These are phyloP conservation scores for Chymomyza costata DNA, from an alignment of 1,140 invertebrate genomes.

Conservation along the genomic window DNA sequence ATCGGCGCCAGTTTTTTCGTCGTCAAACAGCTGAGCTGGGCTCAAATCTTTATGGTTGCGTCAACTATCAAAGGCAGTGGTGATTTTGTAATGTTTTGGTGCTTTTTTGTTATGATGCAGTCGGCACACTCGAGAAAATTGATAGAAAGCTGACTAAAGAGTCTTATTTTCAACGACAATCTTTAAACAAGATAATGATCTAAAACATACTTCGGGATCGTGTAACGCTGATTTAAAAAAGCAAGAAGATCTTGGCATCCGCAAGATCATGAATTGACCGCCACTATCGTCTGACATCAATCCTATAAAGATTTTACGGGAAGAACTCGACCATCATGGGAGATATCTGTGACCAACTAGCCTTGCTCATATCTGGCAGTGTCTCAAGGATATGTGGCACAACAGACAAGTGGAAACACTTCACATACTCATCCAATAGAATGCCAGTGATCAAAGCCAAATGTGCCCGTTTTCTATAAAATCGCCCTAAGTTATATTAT, in stretches of 20 bases:
- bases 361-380: no score
- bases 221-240: background rate
- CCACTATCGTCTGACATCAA: no score
- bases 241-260: background rate
- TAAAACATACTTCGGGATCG: background rate
- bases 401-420: background rate
- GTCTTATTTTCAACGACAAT: background rate
- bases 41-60: background rate
- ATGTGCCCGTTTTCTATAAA: no score
- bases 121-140: no score
- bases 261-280: background rate
- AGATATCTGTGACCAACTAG: no score
- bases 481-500: no score
- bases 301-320: no score
- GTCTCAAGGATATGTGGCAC: background rate
- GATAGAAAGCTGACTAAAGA: no score
- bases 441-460: no score
- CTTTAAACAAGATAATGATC: background rate
- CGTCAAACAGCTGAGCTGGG: background rate
- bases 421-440: background rate
- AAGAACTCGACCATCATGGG: no score
- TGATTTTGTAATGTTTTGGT: background rate
- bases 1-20: no score
- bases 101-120: background rate
- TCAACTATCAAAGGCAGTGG: background rate